Evolutionary conservation across 2,113 vertebrate genomes (phyloP), one percentile per base, ranked within the genome.

Genomic region (Plestiodon gilberti): DNA sequence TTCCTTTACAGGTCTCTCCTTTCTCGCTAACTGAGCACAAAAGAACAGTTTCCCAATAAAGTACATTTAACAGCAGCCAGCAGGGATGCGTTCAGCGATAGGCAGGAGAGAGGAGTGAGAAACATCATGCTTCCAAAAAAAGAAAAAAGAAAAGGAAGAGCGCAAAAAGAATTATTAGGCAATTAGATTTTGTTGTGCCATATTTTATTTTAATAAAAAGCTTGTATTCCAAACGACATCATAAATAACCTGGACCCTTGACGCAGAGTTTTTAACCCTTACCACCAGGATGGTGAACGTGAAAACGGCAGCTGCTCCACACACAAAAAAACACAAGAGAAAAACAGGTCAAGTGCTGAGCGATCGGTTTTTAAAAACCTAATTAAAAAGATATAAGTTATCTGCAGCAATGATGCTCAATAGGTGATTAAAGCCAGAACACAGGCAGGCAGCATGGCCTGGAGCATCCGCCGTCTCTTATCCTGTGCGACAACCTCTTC

Each of bases 381-480:
- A 91, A 94, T 91, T 93, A 87, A 91, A 92, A 79, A 84, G 59
- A 87, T 78, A 88, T 83, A 91, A 93, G 89, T 94, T 89, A 89
- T 89, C 92, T 90, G 48, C 40, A 48, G 43, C 40, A 89, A 40
- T 28, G 33, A 81, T 8, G 0, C 82, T 87, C 88, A 67, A 86
- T 81, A 91, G 82, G 81, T 85, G 88, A 93, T 91, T 90, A 87
- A 77, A 93, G 59, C 80, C 78, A 55, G 74, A 90, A 83, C 70
- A 82, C 57, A 20, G 55, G 15, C 43, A 18, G 25, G 2, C 7
- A 17, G 15, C 84, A 61, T 25, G 52, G 65, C 48, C 82, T 7
- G 33, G 75, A 84, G 83, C 88, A 89, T 92, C 90, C 83, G 91
- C 89, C 91, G 87, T 83, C 65, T 7, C 65, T 90, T 88, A 76